These are phyloP conservation scores for Drosophila fulvimacula DNA, from an alignment of 2,888 invertebrate species.

Conservation along the genomic window DNA sequence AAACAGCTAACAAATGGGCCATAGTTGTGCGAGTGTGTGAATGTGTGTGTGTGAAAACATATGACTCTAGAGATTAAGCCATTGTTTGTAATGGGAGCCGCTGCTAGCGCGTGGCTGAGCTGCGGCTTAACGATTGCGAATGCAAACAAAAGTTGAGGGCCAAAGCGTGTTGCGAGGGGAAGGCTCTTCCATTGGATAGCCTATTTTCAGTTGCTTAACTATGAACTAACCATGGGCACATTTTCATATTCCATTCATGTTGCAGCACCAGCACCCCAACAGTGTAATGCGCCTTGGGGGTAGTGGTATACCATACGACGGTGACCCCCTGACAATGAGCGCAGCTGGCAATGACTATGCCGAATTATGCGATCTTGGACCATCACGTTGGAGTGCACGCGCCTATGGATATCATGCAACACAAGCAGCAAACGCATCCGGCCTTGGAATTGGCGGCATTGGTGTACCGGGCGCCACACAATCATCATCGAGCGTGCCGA, in stretches of 20 bases:
- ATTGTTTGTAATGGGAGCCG: constrained; percentile 72
- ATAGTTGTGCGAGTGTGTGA: constrained; percentile 13
- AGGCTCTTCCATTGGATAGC: background rate
- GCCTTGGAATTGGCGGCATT: constrained; percentile 64
- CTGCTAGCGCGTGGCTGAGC: constrained; percentile 61
- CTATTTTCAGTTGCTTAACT: constrained; percentile 36
- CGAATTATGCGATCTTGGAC: constrained; percentile 85
- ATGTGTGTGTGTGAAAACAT: constrained; percentile 43
- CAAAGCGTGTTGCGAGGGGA: background rate
- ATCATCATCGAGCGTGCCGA: constrained; percentile 82
- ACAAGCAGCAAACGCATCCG: constrained; percentile 51
- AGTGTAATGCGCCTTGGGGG: constrained; percentile 84
- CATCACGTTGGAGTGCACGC: constrained; percentile 85
- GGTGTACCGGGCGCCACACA: constrained; percentile 63
- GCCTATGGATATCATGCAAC: constrained; percentile 83
- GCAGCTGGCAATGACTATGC: constrained; percentile 85
- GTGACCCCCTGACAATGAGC: constrained; percentile 85
- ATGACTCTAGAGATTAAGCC: constrained; percentile 78
- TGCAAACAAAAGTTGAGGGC: constrained; percentile 42
- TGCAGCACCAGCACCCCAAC: constrained; percentile 64
- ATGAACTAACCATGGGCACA: constrained; percentile 28
- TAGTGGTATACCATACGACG: constrained; percentile 83
- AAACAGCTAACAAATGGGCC: constrained; percentile 43
- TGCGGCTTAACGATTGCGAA: constrained; percentile 66
- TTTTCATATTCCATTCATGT: background rate